Evolutionary conservation across 2,113 vertebrate species (phyloP), one percentile per base, ranked within the genome.

Genomic region (Axis porcinus): DNA sequence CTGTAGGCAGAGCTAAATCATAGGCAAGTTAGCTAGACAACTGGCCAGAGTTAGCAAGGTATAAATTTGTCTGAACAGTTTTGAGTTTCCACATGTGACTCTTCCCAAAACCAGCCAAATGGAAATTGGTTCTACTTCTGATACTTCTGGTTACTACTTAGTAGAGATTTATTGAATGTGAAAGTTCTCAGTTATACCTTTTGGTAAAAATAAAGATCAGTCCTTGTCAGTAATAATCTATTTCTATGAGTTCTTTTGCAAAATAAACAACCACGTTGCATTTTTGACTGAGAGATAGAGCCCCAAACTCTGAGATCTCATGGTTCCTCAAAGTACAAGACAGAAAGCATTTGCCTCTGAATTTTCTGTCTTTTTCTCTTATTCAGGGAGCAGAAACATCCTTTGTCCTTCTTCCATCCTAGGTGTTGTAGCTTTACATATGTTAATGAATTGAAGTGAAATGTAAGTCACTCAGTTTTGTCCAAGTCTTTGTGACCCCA

Each of bases 131-230:
- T 92, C 36, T n/a, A 91, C 4, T 96, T 95, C 84, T 92, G 57
- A 95, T 67, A n/a, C n/a, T n/a, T n/a, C n/a, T n/a, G 92, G 57
- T 83, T 74, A 19, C 62, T 87, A 36, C 30, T 96, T 55, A 76
- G 83, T 52, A 74, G 74, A 97, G 62, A 91, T 91, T 96, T 90
- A 94, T 86, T 95, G 92, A 94, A 89, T 85, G 81, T 96, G 88
- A 87, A 92, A 82, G 87, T 96, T 96, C 82, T 92, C 47, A 45
- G 33, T 58, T 95, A 58, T 86, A 95, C 40, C 27, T 87, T 92
- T 94, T 74, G 54, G 54, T 93, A 23, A 47, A 96, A 95, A 87
- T 86, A 97, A 96, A 93, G 95, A 92, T 97, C 84, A 94, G 17
- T 90, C 43, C 45, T 95, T 97, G 85, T 50, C 87, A 97, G 10